phyloP scores from a whole-genome alignment of 2,797 vertebrate genomes.

The Stomatorhinus walkeri region DNA sequence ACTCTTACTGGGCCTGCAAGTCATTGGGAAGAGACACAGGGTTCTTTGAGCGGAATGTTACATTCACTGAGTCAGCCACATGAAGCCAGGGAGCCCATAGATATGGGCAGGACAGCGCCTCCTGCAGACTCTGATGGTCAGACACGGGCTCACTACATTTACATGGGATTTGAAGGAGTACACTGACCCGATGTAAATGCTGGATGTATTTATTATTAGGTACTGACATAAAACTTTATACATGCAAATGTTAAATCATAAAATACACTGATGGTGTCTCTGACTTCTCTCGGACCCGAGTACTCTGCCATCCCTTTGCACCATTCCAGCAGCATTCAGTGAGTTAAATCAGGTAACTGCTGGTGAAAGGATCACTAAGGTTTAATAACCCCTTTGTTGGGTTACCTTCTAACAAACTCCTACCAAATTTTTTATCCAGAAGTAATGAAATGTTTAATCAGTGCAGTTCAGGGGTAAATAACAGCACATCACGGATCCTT shows the following conservation, averaged over 20 bases:
- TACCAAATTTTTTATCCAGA: conserved; percentile 26
- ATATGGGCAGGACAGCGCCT: not conserved
- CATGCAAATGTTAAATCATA: not conserved
- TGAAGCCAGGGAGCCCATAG: not conserved
- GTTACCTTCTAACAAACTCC: not conserved
- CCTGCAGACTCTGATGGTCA: not conserved
- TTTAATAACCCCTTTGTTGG: not conserved
- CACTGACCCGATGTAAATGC: not conserved
- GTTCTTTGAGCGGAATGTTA: not conserved
- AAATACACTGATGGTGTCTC: not conserved
- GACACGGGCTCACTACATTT: not conserved
- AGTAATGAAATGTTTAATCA: conserved; percentile 49
- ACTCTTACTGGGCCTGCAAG: not conserved
- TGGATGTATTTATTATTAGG: not conserved
- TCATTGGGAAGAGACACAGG: not conserved
- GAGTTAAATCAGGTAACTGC: not conserved
- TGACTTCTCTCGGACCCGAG: not conserved
- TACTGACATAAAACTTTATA: not conserved
- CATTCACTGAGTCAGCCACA: not conserved
- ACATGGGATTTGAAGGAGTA: not conserved
- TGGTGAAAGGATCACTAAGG: not conserved
- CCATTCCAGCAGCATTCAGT: not conserved
- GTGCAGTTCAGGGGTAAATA: conserved; percentile 33
- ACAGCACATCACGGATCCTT: not conserved
- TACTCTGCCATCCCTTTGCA: not conserved